phyloP scores from a whole-genome alignment of 2,797 vertebrate species.

The Bradypodion ventrale region DNA sequence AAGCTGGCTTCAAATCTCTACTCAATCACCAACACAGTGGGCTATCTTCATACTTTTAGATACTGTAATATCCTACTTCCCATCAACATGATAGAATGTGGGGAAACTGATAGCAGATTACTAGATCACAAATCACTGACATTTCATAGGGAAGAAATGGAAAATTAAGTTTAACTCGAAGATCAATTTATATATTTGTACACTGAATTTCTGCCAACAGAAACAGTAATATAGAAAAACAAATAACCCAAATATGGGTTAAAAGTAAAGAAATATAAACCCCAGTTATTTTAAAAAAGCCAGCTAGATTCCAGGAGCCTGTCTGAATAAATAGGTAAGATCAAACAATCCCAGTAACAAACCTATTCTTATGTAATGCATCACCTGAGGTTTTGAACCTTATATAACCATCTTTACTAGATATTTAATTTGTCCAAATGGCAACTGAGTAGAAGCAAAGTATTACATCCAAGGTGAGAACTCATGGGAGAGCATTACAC shows the following conservation, averaged over 20 bases:
- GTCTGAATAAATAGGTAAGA: too few relatives aligned
- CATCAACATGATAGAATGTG: background rate
- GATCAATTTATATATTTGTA: too few relatives aligned
- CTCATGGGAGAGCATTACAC: too few relatives aligned
- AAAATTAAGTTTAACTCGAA: too few relatives aligned
- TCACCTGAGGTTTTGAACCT: too few relatives aligned
- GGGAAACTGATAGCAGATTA: too few relatives aligned
- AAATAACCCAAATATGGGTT: background rate
- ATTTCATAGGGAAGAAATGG: too few relatives aligned
- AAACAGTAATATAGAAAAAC: background rate
- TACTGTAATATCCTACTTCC: background rate
- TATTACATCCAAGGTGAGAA: too few relatives aligned
- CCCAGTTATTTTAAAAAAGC: background rate
- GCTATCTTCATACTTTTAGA: background rate
- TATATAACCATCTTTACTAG: background rate
- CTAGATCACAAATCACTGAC: too few relatives aligned
- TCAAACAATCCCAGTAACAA: background rate
- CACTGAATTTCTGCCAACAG: too few relatives aligned
- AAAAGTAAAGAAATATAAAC: background rate
- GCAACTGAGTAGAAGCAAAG: too few relatives aligned
- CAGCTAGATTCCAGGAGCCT: background rate
- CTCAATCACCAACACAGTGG: background rate
- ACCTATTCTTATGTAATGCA: background rate
- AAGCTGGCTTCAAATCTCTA: background rate
- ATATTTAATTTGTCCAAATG: background rate